Evolutionary conservation across 1,140 invertebrate genomes (phyloP).

Genomic region (Euwallacea similis): DNA sequence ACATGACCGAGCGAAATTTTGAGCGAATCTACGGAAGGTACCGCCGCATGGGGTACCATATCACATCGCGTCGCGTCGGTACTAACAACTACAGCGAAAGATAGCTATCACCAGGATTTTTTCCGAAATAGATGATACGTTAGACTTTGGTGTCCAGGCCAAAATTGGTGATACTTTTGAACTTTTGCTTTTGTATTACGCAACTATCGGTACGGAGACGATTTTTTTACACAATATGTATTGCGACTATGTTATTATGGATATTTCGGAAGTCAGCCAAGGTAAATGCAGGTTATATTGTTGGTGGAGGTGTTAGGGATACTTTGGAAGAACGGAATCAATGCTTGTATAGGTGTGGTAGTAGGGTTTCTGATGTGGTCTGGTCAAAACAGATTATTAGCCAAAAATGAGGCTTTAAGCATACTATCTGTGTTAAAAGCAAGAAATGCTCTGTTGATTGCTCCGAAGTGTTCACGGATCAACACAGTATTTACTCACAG

Average conservation of each 20-base stretch:
- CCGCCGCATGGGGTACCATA: conserved; percentile 29
- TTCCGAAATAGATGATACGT: conserved; percentile 25
- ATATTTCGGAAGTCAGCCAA: conserved; percentile 41
- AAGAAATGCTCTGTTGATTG: no score
- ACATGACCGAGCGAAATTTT: conserved; percentile 36
- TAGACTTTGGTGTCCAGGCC: conserved; percentile 36
- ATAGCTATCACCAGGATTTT: conserved; percentile 27
- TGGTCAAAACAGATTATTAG: no score
- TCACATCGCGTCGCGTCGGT: conserved; percentile 26
- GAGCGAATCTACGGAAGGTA: conserved; percentile 18
- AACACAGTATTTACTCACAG: no score
- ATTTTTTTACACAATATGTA: conserved; percentile 33
- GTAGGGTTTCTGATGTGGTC: no score
- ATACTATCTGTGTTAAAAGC: no score
- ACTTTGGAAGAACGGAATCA: background rate
- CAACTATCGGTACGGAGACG: background rate
- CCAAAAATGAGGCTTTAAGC: no score
- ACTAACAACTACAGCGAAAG: conserved; percentile 25
- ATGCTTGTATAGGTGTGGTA: no score
- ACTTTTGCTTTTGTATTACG: conserved; percentile 25
- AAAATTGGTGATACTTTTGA: conserved; percentile 34
- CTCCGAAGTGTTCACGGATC: no score
- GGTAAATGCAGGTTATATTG: conserved; percentile 27
- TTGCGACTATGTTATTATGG: conserved; percentile 43
- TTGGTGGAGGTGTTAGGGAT: conserved; percentile 1